Conservation (phyloP, 92 coral and sea anemone species). For the Epizoanthus ramosus region DNA sequence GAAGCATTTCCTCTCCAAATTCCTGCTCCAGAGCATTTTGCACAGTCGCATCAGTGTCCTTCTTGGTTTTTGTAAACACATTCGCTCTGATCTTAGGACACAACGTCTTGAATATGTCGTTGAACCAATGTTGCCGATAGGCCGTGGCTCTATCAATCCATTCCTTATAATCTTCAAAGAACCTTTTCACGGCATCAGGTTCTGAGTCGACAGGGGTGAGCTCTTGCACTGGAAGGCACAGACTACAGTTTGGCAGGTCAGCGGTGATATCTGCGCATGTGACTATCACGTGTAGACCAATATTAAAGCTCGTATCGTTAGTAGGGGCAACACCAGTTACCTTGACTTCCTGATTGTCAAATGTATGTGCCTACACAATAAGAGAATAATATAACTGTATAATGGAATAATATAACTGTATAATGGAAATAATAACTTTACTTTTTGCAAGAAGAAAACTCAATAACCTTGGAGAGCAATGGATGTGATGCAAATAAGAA, state of each 20-base stretch:
- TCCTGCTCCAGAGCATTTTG: neutral
- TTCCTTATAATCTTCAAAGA: neutral
- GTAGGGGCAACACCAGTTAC: neutral
- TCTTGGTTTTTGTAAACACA: conserved; percentile 1
- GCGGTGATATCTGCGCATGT: neutral
- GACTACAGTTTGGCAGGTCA: conserved; percentile 7
- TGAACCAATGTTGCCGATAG: conserved; percentile 1
- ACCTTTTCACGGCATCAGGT: neutral
- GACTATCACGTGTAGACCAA: conserved; percentile 5
- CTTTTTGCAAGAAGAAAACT: too few species aligned
- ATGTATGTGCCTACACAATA: neutral
- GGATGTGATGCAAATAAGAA: too few species aligned
- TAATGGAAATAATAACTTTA: too few species aligned
- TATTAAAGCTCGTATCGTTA: neutral
- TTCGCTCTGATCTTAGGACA: neutral
- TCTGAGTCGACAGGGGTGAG: neutral
- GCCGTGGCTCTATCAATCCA: neutral
- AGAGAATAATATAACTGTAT: too few species aligned
- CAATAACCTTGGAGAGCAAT: too few species aligned
- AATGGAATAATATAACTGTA: too few species aligned
- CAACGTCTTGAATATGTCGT: neutral
- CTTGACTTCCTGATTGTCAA: neutral
- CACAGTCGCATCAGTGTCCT: neutral
- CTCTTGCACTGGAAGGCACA: conserved; percentile 5
- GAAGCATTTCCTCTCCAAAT: conserved; percentile 5